Evolutionary conservation across 2,888 invertebrate species (phyloP).

Genomic region (Dascillus cervinus): DNA sequence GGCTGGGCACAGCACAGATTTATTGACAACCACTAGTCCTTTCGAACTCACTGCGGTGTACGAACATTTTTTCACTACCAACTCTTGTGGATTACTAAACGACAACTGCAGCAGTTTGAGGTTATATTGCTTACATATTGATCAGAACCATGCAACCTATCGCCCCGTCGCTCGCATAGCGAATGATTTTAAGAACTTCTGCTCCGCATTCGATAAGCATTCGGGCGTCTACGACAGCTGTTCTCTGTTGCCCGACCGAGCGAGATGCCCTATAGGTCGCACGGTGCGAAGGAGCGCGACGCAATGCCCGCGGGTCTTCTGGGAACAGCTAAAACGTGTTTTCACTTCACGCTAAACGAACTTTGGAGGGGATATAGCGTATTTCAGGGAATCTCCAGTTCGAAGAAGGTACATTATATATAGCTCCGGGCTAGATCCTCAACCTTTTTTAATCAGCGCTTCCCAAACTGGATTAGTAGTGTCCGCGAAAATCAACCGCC

Average conservation of each 20-base stretch:
- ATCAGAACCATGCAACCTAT: no score
- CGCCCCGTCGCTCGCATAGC: no score
- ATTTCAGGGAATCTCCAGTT: constrained; percentile 40
- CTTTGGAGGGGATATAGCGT: constrained; percentile 25
- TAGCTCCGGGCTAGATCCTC: constrained; percentile 22
- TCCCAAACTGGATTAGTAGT: constrained; percentile 6
- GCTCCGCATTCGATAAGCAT: constrained; percentile 12
- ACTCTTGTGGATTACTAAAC: no score
- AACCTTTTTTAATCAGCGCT: constrained; percentile 16
- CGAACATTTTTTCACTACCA: constrained; percentile 6
- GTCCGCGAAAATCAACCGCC: no score
- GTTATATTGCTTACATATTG: constrained; percentile 22
- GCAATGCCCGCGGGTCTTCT: constrained; percentile 24
- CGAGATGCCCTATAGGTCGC: constrained; percentile 7
- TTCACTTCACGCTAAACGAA: constrained; percentile 36
- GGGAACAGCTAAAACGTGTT: constrained; percentile 38
- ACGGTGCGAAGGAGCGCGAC: constrained; percentile 12
- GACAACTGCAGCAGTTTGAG: constrained; percentile 21
- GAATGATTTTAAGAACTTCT: no score
- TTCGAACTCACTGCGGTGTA: constrained; percentile 3
- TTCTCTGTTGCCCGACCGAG: constrained; percentile 14
- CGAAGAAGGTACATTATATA: constrained; percentile 32
- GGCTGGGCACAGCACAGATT: constrained; percentile 2
- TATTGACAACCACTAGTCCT: constrained; percentile 9
- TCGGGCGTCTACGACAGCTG: constrained; percentile 18